Evolutionary conservation across 2,888 invertebrate genomes (phyloP), one percentile per base, ranked within the genome.

Genomic region (Drosophila anomelani): DNA sequence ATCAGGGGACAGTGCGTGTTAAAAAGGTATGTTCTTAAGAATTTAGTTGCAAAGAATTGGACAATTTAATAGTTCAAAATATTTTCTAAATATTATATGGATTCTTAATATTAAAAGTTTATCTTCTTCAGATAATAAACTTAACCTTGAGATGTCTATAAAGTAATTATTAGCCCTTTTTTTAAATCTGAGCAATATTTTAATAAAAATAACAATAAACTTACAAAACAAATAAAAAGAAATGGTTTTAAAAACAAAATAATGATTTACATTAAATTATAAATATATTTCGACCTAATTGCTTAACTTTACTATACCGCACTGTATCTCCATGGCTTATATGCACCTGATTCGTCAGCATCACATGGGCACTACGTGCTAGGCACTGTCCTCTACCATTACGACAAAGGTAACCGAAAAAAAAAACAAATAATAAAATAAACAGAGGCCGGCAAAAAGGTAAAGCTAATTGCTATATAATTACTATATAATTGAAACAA

Each of bases 401-500:
- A 56, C 20, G 38, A 13, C 43, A 41, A 51, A 63, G 43, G 23
- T 63, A 32, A 43, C 39, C 12, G 15, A 39, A 60, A 54, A 32
- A 39, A n/a, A 20, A 2, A 23, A 36, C 29, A 29, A 39, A 17
- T 32, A 47, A 26, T 34, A 12, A 32, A 17, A 8, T 8, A 34
- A 51, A 51, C 56, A 46, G 29, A 49, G 47, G 41, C 17, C 43
- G 57, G 26, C 34, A 26, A 32, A 68, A 39, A 54, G 53, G 66
- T 29, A 75, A 43, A 76, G 73, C 75, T 84, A 88, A 90, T 87
- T 80, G 78, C 83, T 78, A 85, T 72, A 87, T 89, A 89, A 89
- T 85, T 83, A 78, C 79, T 76, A 63, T 71, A 64, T 78, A 75
- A 80, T 81, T 80, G 64, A 70, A 60, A 75, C 66, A 62, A 69